Conservation (phyloP, 2,113 vertebrate genomes). For the Sprattus sprattus region DNA sequence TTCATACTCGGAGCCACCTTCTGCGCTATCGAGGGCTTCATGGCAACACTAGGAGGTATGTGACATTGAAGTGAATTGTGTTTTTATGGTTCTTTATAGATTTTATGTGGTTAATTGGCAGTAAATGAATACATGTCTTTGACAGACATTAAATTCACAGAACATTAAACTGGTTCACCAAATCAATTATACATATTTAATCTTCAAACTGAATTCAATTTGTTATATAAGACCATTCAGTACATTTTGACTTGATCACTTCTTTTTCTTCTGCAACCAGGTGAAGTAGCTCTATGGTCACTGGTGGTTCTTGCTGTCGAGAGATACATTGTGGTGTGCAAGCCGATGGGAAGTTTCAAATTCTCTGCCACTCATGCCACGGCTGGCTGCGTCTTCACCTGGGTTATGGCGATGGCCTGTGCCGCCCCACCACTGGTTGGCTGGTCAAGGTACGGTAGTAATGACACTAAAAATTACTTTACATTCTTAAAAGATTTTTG, state of each 20-base stretch:
- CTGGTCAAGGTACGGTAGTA: constrained; percentile 66
- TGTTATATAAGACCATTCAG: too few relatives aligned
- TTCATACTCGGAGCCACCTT: constrained; percentile 62
- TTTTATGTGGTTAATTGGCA: not conserved
- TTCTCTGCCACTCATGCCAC: constrained; percentile 60
- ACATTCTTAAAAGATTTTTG: too few relatives aligned
- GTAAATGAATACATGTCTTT: not conserved
- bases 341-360: constrained; percentile 72
- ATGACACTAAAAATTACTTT: not conserved
- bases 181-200: not conserved
- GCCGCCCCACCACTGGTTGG: constrained; percentile 64
- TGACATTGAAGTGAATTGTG: not conserved
- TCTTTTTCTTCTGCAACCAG: constrained; percentile 36
- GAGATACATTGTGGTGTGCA: constrained; percentile 72
- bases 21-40: constrained; percentile 68
- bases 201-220: too few relatives aligned
- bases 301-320: constrained; percentile 71
- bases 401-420: constrained; percentile 68
- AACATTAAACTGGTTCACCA: not conserved
- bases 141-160: too few relatives aligned
- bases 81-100: not conserved
- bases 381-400: constrained; percentile 67
- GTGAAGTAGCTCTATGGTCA: constrained; percentile 70
- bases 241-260: not conserved
- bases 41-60: constrained; percentile 70